Evolutionary conservation across 1,140 invertebrate species (phyloP).

Genomic region (Hyles vespertilio): DNA sequence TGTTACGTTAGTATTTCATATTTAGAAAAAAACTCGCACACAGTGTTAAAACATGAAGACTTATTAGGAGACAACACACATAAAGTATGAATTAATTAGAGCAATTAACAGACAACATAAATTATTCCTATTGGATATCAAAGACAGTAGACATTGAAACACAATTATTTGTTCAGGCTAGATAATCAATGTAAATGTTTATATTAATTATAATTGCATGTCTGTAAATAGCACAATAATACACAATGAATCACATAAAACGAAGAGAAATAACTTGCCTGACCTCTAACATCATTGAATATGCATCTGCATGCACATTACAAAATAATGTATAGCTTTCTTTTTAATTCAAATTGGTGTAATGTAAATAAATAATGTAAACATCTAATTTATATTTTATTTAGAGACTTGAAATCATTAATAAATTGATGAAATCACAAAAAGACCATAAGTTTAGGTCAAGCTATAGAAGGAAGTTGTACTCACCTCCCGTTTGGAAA

Average conservation of each 20-base stretch:
- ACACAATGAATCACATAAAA: no score
- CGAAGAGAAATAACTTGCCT: no score
- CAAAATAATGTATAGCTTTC: background rate
- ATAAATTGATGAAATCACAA: no score
- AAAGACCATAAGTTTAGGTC: no score
- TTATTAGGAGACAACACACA: background rate
- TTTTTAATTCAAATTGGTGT: no score
- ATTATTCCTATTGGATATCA: background rate
- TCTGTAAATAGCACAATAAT: no score
- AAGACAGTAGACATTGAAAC: background rate
- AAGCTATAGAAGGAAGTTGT: background rate
- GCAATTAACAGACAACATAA: background rate
- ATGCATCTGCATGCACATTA: conserved; percentile 20
- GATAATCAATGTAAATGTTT: no score
- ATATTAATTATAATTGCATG: no score
- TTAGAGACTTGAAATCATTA: no score
- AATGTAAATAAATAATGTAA: no score
- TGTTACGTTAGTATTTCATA: background rate
- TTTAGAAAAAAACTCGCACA: conserved; percentile 4
- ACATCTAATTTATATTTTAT: no score
- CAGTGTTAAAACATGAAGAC: background rate
- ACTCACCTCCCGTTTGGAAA: conserved; percentile 82
- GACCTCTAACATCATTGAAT: conserved; percentile 18
- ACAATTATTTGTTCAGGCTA: background rate
- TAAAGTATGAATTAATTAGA: background rate